Conservation (phyloP, 2,797 vertebrate genomes). For the Thaleichthys pacificus region DNA sequence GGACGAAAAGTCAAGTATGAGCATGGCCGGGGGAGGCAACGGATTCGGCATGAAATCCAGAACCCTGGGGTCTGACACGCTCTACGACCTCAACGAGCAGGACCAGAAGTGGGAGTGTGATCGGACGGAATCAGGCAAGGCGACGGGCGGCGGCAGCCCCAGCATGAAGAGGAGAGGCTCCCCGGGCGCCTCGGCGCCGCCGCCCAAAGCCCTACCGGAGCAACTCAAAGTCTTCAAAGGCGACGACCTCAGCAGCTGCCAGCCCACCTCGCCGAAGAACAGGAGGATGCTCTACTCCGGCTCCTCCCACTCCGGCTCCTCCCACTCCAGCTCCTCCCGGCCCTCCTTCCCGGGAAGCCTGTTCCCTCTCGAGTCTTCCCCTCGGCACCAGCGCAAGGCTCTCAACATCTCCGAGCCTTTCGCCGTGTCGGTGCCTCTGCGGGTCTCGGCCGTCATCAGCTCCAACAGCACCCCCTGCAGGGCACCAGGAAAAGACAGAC, state of each 20-base stretch:
- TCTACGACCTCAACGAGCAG: conserved; percentile 82
- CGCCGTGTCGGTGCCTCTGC: conserved; percentile 90
- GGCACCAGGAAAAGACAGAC: conserved; percentile 78
- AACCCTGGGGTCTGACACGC: conserved; percentile 81
- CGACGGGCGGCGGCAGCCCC: conserved; percentile 74
- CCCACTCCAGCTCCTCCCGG: conserved; percentile 75
- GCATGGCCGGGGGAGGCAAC: conserved; percentile 74
- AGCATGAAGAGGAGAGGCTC: conserved; percentile 51
- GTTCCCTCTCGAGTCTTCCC: conserved; percentile 92
- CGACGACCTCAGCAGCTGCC: conserved; percentile 77
- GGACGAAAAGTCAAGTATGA: conserved; percentile 80
- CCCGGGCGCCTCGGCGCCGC: conserved; percentile 37
- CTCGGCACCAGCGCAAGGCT: conserved; percentile 90
- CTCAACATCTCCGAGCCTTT: conserved; percentile 98
- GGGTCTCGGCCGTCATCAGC: conserved; percentile 94
- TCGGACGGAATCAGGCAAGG: conserved; percentile 69
- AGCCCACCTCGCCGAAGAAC: conserved; percentile 88
- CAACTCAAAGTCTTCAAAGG: conserved; percentile 95
- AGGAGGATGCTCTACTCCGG: conserved; percentile 91
- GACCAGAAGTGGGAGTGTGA: conserved; percentile 87
- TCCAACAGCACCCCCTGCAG: conserved; percentile 94
- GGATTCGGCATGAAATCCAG: conserved; percentile 84
- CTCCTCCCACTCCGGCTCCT: conserved; percentile 69
- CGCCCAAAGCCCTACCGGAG: conserved; percentile 83
- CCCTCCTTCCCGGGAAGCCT: conserved; percentile 89